Evolutionary conservation across 2,797 vertebrate genomes (phyloP).

Genomic region (Staurois parvus): DNA sequence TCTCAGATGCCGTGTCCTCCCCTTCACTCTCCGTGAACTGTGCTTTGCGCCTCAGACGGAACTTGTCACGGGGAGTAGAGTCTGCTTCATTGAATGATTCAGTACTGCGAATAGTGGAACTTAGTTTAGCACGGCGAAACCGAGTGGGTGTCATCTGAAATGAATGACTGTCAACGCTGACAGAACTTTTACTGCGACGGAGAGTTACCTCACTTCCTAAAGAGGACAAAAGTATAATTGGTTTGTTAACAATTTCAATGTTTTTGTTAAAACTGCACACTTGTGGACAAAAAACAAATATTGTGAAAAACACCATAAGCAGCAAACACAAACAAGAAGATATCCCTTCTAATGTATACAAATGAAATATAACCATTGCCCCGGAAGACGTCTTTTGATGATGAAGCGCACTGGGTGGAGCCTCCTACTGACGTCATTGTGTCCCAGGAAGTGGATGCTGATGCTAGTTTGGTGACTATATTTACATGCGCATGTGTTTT

Average conservation of each 20-base stretch:
- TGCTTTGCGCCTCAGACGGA: conserved; percentile 39
- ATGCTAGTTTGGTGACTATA: too few relatives aligned
- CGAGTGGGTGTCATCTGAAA: background rate
- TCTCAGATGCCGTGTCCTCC: conserved; percentile 29
- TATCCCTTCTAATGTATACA: too few relatives aligned
- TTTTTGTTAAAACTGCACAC: too few relatives aligned
- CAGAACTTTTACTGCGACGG: conserved; percentile 50
- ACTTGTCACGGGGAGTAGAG: conserved; percentile 42
- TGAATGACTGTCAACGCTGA: conserved; percentile 21
- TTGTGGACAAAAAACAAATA: too few relatives aligned
- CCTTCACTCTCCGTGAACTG: conserved; percentile 14
- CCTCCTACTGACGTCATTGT: too few relatives aligned
- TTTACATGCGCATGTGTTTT: too few relatives aligned
- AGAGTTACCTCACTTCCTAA: conserved; percentile 15
- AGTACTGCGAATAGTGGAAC: conserved; percentile 52
- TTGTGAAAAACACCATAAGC: too few relatives aligned
- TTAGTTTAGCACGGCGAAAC: conserved; percentile 29
- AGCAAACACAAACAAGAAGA: too few relatives aligned
- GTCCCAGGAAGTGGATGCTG: too few relatives aligned
- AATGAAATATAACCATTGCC: too few relatives aligned
- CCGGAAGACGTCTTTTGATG: too few relatives aligned
- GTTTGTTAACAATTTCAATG: background rate
- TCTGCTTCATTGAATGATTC: conserved; percentile 51
- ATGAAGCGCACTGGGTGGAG: too few relatives aligned
- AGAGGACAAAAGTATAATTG: background rate